Percentiles rank a stretch among this genome's conserved stretches.
These are phyloP conservation scores for Meteorus cinctellus DNA, from an alignment of 2,888 invertebrate genomes.

Conservation along the genomic window DNA sequence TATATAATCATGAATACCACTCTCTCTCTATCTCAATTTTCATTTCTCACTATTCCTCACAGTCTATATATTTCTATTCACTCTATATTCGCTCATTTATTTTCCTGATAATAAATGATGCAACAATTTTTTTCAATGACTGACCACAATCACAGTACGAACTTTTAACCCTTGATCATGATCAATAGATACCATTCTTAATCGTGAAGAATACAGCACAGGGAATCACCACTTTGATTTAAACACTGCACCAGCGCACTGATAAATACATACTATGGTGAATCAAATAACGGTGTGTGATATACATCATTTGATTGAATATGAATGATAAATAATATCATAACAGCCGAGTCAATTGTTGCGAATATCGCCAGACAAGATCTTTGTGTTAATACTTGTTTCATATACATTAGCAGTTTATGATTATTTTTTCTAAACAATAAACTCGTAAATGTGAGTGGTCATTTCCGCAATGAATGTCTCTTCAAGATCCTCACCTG, in stretches of 20 bases:
- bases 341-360: slow-evolving; percentile 21
- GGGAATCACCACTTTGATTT: not conserved
- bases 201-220: not conserved
- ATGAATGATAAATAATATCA: slow-evolving; percentile 20
- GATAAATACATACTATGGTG: not conserved
- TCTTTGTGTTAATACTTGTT: not conserved
- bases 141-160: slow-evolving; percentile 36
- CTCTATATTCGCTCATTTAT: not conserved
- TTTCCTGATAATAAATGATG: not conserved
- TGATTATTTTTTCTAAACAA: not conserved
- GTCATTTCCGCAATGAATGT: not conserved
- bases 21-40: not conserved
- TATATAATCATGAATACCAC: not conserved
- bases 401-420: too few relatives aligned
- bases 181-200: slow-evolving; percentile 30
- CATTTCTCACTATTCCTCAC: not conserved
- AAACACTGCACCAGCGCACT: not conserved
- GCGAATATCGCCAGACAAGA: not conserved
- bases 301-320: not conserved
- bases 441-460: not conserved
- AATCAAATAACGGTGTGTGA: slow-evolving; percentile 7
- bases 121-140: slow-evolving; percentile 28
- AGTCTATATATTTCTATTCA: not conserved
- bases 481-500: not conserved
- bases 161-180: slow-evolving; percentile 33